Conservation (phyloP, 2,888 invertebrate species). For the Amorpha juglandis region DNA sequence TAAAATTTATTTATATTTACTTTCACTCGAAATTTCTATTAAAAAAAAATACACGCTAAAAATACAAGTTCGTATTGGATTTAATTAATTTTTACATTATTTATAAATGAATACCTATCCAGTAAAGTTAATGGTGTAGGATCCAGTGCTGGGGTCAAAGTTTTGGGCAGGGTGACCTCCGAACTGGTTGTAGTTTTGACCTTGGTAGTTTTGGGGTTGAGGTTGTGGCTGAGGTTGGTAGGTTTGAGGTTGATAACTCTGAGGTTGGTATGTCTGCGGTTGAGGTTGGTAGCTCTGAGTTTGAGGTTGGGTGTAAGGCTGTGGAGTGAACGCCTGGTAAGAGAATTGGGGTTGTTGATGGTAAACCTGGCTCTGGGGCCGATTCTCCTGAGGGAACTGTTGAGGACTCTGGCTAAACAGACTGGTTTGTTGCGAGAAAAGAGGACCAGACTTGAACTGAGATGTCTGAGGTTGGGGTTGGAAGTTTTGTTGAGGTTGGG, state of each 20-base stretch:
- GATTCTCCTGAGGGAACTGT: constrained; percentile 62
- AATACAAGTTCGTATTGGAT: not conserved
- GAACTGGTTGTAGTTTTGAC: constrained; percentile 75
- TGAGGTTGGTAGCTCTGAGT: constrained; percentile 48
- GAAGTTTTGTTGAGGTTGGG: constrained; percentile 48
- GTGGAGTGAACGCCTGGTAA: constrained; percentile 69
- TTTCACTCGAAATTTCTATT: not conserved
- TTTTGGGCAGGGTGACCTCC: constrained; percentile 89
- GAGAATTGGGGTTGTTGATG: constrained; percentile 76
- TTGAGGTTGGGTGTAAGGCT: constrained; percentile 50
- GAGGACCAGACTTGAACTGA: constrained; percentile 46
- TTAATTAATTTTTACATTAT: not conserved
- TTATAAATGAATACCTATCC: constrained; percentile 62
- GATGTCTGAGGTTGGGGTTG: constrained; percentile 47
- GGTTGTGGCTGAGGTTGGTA: constrained; percentile 45
- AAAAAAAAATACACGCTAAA: not conserved
- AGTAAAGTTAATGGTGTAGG: constrained; percentile 90
- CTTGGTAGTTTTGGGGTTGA: constrained; percentile 54
- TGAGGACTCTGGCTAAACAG: constrained; percentile 66
- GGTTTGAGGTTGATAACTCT: constrained; percentile 50
- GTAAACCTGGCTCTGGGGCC: constrained; percentile 71
- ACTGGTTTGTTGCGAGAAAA: constrained; percentile 55
- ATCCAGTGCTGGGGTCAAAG: constrained; percentile 89
- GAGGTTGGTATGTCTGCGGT: constrained; percentile 56
- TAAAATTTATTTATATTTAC: not conserved